These are phyloP conservation scores for Pogonomyrmex barbatus DNA, from an alignment of 1,140 invertebrate species.

Conservation along the genomic window DNA sequence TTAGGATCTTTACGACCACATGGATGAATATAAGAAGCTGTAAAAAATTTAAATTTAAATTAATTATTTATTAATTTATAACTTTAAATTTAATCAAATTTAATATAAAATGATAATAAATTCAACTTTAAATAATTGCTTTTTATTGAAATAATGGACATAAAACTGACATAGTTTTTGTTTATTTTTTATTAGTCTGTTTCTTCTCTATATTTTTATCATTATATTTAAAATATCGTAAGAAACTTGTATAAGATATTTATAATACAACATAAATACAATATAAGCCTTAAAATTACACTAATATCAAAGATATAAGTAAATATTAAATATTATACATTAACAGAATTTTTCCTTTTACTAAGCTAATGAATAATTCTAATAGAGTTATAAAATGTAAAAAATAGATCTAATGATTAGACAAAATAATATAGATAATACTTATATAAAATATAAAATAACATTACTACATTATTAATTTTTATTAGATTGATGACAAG, in stretches of 20 bases:
- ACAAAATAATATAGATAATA: too few species aligned
- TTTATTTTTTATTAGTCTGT: too few species aligned
- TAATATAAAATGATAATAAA: neutral
- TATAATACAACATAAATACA: neutral
- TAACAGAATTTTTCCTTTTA: neutral
- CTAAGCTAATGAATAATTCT: too few species aligned
- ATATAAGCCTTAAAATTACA: neutral
- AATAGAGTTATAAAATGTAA: too few species aligned
- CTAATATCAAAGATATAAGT: neutral
- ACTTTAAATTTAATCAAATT: neutral
- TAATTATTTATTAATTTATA: neutral
- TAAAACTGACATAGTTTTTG: neutral
- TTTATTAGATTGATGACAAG: too few species aligned
- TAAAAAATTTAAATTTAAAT: slow-evolving; percentile 63
- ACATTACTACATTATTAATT: too few species aligned
- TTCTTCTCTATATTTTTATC: too few species aligned
- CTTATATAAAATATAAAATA: too few species aligned
- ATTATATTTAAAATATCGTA: too few species aligned
- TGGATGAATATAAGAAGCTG: slow-evolving; percentile 89
- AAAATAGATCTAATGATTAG: too few species aligned
- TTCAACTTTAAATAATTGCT: neutral
- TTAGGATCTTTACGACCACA: slow-evolving; percentile 89
- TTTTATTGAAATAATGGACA: neutral
- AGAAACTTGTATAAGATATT: neutral
- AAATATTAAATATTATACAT: neutral